Conservation (phyloP, 2,113 vertebrate genomes). For the Phalacrocorax pelagicus region DNA sequence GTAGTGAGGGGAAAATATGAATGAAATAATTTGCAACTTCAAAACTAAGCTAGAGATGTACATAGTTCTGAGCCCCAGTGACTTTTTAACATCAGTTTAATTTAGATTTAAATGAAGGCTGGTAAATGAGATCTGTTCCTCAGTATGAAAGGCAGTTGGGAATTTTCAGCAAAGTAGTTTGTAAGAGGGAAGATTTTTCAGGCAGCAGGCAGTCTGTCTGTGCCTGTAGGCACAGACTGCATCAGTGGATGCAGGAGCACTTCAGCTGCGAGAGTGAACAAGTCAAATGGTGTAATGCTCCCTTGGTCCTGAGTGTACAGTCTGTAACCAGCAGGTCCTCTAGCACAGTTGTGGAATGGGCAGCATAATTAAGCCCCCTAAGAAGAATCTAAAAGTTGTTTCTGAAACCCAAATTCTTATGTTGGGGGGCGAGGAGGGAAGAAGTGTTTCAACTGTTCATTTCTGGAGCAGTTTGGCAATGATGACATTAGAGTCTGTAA, state of each 20-base stretch:
- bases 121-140: conserved; percentile 41
- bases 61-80: conserved; percentile 11
- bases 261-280: background rate
- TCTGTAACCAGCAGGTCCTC: background rate
- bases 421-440: background rate
- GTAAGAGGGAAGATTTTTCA: background rate
- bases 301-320: background rate
- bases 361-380: background rate
- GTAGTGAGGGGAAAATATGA: background rate
- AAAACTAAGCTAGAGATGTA: conserved; percentile 14
- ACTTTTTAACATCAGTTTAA: conserved; percentile 35
- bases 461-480: background rate
- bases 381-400: background rate
- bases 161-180: conserved; percentile 27
- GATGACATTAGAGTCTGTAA: background rate
- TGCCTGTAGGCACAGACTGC: conserved; percentile 34
- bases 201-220: conserved; percentile 50
- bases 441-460: background rate
- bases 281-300: background rate
- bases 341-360: background rate
- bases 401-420: background rate
- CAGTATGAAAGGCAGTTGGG: background rate
- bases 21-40: background rate
- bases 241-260: background rate
- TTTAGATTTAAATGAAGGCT: conserved; percentile 57